These are phyloP conservation scores for Hydrolagus affinis DNA, from an alignment of 2,113 vertebrate species.

Conservation along the genomic window DNA sequence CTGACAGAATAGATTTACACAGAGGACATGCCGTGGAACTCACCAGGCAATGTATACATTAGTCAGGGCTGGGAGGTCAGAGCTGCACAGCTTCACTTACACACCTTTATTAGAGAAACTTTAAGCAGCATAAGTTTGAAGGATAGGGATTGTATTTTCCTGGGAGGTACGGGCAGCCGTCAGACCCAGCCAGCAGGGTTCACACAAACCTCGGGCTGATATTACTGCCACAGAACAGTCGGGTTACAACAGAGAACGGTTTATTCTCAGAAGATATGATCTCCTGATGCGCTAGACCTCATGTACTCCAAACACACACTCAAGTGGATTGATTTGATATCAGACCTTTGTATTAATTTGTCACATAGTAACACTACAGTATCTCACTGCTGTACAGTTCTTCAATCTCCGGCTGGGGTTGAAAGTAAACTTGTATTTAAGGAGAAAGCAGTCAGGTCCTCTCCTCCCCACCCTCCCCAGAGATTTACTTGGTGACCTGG, in stretches of 20 bases:
- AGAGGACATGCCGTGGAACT: no score
- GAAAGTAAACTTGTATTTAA: neutral
- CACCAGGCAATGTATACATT: no score
- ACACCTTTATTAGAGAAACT: no score
- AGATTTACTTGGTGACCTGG: constrained; percentile 78
- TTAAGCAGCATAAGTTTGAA: no score
- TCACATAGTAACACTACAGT: neutral
- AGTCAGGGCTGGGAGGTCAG: no score
- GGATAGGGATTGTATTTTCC: no score
- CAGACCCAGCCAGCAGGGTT: no score
- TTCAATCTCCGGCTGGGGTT: neutral
- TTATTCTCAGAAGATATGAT: no score
- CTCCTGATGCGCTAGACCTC: neutral
- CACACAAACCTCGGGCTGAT: no score
- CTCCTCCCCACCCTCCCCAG: neutral
- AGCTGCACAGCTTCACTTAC: no score
- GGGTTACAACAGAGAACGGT: neutral
- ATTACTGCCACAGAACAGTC: neutral
- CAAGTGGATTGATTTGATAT: neutral
- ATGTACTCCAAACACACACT: neutral
- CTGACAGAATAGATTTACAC: no score
- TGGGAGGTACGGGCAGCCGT: no score
- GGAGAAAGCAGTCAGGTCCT: neutral
- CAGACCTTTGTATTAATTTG: neutral
- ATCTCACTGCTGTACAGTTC: neutral